Percentiles rank a stretch among this genome's conserved stretches.
Evolutionary conservation across 2,113 vertebrate species (phyloP).

Genomic region (Coryphaenoides rupestris): DNA sequence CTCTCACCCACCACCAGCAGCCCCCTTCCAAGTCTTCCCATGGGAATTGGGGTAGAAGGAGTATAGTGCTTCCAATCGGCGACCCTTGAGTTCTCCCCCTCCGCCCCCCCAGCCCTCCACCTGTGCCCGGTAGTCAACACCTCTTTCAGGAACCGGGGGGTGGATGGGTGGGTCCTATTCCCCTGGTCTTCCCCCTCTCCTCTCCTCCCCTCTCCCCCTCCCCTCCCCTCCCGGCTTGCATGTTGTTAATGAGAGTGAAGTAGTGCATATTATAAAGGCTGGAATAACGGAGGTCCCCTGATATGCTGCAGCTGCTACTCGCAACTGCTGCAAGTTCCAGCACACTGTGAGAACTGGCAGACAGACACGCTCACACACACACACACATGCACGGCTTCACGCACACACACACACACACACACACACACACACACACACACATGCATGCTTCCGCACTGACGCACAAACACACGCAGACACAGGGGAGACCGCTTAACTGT

Average conservation of each 20-base stretch:
- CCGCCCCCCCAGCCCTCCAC: slow-evolving; percentile 68
- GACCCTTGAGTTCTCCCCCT: slow-evolving; percentile 43
- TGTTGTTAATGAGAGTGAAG: neutral
- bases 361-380: no score
- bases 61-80: slow-evolving; percentile 57
- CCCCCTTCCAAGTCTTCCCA: no score
- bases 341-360: neutral
- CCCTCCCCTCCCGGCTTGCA: neutral
- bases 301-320: slow-evolving; percentile 15
- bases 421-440: neutral
- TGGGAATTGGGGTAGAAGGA: slow-evolving; percentile 45
- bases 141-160: slow-evolving; percentile 13
- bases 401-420: no score
- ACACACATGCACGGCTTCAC: no score
- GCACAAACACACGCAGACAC: no score
- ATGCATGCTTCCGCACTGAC: neutral
- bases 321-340: neutral
- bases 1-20: no score
- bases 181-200: neutral
- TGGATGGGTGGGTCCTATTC: no score
- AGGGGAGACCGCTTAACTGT: no score
- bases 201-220: neutral
- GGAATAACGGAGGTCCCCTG: neutral
- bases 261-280: neutral
- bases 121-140: slow-evolving; percentile 58